Percentiles rank a stretch among this genome's conserved stretches.
These are phyloP conservation scores for Colostygia pectinataria DNA, from an alignment of 2,888 invertebrate genomes.

Conservation along the genomic window DNA sequence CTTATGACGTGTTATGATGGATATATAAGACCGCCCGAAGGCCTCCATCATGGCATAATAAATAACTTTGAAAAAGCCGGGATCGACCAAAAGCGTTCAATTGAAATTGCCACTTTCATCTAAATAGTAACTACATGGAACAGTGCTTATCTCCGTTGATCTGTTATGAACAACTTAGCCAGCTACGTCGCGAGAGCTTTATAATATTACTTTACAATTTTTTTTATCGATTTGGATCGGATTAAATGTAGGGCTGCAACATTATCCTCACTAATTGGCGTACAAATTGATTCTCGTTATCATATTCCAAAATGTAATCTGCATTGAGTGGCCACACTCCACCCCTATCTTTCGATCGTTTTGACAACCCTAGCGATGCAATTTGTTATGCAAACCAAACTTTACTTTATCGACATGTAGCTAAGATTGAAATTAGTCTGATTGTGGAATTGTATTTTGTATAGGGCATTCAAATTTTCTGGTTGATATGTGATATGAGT, in stretches of 20 bases:
- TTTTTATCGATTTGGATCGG: neutral
- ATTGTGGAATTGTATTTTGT: neutral
- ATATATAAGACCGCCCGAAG: no score
- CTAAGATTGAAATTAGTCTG: neutral
- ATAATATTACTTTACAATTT: no score
- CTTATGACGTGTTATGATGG: no score
- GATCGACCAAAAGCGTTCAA: no score
- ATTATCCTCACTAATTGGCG: constrained; percentile 44
- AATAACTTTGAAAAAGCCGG: no score
- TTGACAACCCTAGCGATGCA: constrained; percentile 21
- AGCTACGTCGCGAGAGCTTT: no score
- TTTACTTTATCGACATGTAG: neutral
- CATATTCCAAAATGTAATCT: constrained; percentile 38
- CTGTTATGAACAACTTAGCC: no score
- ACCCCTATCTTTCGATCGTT: constrained; percentile 31
- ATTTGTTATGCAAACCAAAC: neutral
- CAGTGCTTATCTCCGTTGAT: no score
- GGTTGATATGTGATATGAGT: constrained; percentile 11
- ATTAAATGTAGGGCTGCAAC: constrained; percentile 16
- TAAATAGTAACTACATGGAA: no score
- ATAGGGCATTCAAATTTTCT: neutral
- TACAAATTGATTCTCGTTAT: constrained; percentile 43
- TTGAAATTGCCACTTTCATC: no score
- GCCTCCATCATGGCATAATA: no score
- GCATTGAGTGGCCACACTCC: constrained; percentile 34